A percentile compares a stretch with the other conserved stretches of the same genome.
phyloP scores from a whole-genome alignment of 2,797 vertebrate species.

The Uromys caudimaculatus region DNA sequence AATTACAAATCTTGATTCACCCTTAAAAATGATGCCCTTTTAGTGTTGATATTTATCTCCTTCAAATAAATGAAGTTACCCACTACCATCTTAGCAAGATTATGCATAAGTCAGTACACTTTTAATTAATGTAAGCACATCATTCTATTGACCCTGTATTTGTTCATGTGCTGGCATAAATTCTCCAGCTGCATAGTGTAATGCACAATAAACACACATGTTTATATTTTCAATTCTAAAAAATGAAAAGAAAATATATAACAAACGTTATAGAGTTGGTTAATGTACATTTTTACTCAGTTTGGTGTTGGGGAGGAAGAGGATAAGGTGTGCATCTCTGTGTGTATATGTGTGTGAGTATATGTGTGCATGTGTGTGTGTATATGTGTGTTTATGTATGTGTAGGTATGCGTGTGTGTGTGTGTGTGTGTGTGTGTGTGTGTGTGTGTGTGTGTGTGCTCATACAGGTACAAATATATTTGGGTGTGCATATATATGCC shows the following conservation, averaged over 20 bases:
- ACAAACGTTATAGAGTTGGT: not conserved
- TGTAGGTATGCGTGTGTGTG: not conserved
- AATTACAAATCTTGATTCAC: not conserved
- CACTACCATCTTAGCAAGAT: not conserved
- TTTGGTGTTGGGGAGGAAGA: not conserved
- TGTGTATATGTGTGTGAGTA: no score
- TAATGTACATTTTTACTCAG: not conserved
- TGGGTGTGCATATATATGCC: not conserved
- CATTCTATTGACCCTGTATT: not conserved
- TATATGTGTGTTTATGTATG: not conserved
- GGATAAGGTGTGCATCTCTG: not conserved
- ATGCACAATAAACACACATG: not conserved
- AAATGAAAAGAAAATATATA: not conserved
- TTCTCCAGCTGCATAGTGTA: not conserved
- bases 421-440: not conserved
- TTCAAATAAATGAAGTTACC: not conserved
- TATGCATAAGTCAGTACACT: not conserved
- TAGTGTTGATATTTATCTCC: not conserved
- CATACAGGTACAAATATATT: not conserved
- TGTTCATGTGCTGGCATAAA: not conserved
- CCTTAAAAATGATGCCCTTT: not conserved
- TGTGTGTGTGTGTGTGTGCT: not conserved
- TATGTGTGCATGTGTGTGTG: not conserved
- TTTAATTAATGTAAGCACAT: slow-evolving; percentile 24
- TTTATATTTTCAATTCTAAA: not conserved